Evolutionary conservation across 1,140 invertebrate genomes (phyloP).

Genomic region (Uloborus diversus): DNA sequence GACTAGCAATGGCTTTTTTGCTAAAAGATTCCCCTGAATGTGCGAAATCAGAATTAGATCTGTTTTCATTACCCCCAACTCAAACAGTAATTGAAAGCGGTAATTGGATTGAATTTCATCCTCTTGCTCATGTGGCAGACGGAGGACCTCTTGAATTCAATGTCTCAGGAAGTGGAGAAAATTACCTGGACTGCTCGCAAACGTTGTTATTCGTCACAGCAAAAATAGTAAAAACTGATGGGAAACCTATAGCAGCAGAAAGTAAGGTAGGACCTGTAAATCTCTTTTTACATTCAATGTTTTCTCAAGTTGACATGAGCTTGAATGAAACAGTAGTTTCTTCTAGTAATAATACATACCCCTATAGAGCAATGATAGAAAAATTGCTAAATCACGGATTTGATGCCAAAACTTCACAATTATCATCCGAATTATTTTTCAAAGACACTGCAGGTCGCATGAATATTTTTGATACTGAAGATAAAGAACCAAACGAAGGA

Average conservation of each 20-base stretch:
- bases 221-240: conserved; percentile 5
- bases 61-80: conserved; percentile 6
- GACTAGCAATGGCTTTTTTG: neutral
- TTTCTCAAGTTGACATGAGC: conserved; percentile 9
- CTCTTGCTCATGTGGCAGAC: neutral
- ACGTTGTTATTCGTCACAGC: neutral
- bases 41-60: neutral
- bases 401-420: neutral
- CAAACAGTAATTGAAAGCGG: conserved; percentile 3
- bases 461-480: neutral
- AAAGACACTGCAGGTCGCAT: neutral
- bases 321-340: neutral
- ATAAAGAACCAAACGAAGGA: neutral
- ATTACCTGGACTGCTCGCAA: neutral
- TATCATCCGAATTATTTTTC: neutral
- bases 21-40: conserved; percentile 3
- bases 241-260: neutral
- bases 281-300: neutral
- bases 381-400: neutral
- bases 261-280: neutral
- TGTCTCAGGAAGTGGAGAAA: neutral
- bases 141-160: conserved; percentile 8
- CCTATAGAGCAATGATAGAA: conserved; percentile 4
- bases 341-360: neutral
- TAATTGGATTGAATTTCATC: conserved; percentile 2